Evolutionary conservation across 2,797 vertebrate genomes (phyloP).

Genomic region (Dipus sagitta): DNA sequence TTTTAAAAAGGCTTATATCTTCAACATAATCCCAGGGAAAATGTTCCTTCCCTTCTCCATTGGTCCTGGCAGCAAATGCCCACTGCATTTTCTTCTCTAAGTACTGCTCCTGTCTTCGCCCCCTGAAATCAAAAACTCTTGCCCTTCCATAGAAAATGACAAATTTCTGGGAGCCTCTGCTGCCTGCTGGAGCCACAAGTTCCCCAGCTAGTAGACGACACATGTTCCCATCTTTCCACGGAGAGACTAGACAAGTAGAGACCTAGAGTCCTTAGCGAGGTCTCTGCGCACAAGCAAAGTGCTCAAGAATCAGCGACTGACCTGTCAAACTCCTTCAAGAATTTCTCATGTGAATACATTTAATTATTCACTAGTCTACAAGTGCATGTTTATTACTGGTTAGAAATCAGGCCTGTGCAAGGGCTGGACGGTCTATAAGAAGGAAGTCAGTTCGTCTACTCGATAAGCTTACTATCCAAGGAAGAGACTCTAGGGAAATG

Average conservation of each 20-base stretch:
- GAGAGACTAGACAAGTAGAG: not conserved
- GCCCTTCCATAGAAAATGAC: not conserved
- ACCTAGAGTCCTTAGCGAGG: not conserved
- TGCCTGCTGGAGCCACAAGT: not conserved
- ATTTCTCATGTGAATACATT: conserved; percentile 2
- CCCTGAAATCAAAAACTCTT: not conserved
- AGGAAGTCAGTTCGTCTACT: not conserved
- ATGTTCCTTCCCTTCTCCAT: not conserved
- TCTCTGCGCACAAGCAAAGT: not conserved
- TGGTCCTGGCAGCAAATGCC: not conserved
- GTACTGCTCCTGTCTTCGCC: not conserved
- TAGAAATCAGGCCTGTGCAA: not conserved
- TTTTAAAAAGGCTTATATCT: not conserved
- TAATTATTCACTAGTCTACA: conserved; percentile 42
- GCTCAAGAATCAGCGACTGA: not conserved
- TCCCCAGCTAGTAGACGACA: not conserved
- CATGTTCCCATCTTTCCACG: not conserved
- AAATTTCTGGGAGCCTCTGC: not conserved
- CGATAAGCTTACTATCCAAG: not conserved
- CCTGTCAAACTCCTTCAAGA: conserved; percentile 13
- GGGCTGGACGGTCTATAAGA: not conserved
- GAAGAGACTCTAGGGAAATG: not conserved
- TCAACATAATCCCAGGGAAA: conserved; percentile 19
- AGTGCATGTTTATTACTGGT: not conserved
- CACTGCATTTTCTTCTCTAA: not conserved